A percentile compares a stretch with the other conserved stretches of the same genome.
Evolutionary conservation across 2,113 vertebrate species (phyloP).

Genomic region (Vicugna pacos): DNA sequence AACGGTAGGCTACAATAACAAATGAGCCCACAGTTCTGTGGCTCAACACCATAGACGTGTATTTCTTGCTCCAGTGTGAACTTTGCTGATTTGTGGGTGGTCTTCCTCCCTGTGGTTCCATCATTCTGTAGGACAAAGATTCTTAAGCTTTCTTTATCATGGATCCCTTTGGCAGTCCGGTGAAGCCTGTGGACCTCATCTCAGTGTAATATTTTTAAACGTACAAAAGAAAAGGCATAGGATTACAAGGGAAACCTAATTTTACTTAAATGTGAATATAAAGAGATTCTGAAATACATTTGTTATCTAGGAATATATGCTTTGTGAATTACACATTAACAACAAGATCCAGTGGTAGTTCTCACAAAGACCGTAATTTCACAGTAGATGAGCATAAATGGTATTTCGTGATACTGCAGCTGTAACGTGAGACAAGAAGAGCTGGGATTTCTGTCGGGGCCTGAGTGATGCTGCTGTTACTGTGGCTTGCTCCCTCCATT

Average conservation of each 20-base stretch:
- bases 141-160: background rate
- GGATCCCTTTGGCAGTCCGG: background rate
- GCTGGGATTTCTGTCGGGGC: background rate
- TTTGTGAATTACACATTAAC: background rate
- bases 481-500: background rate
- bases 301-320: background rate
- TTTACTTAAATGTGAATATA: background rate
- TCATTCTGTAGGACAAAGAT: background rate
- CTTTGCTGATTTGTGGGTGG: background rate
- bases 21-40: rapidly evolving
- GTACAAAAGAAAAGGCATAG: background rate
- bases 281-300: background rate
- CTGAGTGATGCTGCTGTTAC: too few relatives aligned
- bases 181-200: background rate
- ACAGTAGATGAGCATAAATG: background rate
- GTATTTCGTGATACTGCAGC: background rate
- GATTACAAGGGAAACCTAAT: background rate
- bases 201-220: background rate
- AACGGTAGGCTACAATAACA: background rate
- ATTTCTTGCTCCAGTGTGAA: background rate
- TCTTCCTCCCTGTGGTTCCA: background rate
- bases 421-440: background rate
- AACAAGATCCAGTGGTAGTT: background rate
- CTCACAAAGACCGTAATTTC: background rate
- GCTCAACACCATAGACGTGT: rapidly evolving